These are phyloP conservation scores for Ligdia adustata DNA, from an alignment of 2,888 invertebrate species.

Conservation along the genomic window DNA sequence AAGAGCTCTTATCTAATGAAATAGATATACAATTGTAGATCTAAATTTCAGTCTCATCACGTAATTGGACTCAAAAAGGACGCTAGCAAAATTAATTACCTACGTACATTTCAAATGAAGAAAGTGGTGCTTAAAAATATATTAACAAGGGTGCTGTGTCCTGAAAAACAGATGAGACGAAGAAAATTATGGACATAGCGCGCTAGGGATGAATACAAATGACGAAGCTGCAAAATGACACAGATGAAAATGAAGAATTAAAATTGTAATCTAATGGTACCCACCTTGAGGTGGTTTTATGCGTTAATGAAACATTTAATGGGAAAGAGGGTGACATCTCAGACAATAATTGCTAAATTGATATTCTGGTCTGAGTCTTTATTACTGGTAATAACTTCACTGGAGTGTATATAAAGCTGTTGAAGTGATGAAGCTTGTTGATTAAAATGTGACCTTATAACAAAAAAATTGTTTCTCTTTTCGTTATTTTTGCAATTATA, in stretches of 20 bases:
- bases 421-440: no score
- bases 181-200: conserved; percentile 25
- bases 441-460: no score
- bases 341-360: conserved; percentile 13
- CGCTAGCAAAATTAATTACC: background rate
- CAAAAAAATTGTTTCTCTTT: no score
- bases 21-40: no score
- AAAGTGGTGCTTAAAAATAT: conserved; percentile 17
- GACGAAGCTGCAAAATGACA: conserved; percentile 19
- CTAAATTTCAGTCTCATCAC: conserved; percentile 2
- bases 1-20: no score
- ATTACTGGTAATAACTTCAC: no score
- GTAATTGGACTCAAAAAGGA: conserved; percentile 5
- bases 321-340: conserved; percentile 15
- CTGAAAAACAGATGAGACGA: conserved; percentile 20
- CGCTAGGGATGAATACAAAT: conserved; percentile 26
- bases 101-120: conserved; percentile 7
- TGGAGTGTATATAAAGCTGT: no score
- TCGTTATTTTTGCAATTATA: no score
- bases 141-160: conserved; percentile 11
- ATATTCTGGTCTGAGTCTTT: conserved; percentile 10
- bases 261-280: conserved; percentile 23
- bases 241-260: conserved; percentile 17
- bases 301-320: conserved; percentile 21
- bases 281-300: conserved; percentile 17